Evolutionary conservation across 2,888 invertebrate species (phyloP).

Genomic region (Epirrhoe tristata): DNA sequence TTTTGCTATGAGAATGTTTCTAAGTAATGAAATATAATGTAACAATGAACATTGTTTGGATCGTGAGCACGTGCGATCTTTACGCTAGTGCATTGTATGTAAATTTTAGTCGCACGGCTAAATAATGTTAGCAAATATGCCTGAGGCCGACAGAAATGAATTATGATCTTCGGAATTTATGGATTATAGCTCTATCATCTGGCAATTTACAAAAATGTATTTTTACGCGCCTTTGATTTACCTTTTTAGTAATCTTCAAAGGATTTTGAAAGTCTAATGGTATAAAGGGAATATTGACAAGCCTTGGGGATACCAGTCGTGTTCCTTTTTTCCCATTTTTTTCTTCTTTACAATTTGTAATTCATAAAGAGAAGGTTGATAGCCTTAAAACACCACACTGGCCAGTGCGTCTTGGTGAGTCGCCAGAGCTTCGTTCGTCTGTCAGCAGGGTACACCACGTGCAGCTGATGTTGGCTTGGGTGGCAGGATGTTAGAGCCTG

Average conservation of each 20-base stretch:
- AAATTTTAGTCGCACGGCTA: constrained; percentile 67
- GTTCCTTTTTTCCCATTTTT: background rate
- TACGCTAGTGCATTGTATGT: constrained; percentile 74
- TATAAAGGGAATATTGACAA: background rate
- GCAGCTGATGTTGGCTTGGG: too few relatives aligned
- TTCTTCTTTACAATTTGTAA: background rate
- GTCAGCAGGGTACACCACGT: too few relatives aligned
- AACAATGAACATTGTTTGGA: constrained; percentile 76
- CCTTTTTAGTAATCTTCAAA: background rate
- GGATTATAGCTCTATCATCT: constrained; percentile 1
- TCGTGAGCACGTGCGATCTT: constrained; percentile 76
- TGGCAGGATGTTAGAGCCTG: too few relatives aligned
- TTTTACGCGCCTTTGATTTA: background rate
- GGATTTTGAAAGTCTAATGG: background rate
- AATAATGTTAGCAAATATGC: constrained; percentile 44
- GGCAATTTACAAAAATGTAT: background rate
- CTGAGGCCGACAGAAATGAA: constrained; percentile 29
- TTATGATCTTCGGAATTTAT: constrained; percentile 24
- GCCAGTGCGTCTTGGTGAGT: too few relatives aligned
- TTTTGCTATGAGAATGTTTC: constrained; percentile 52
- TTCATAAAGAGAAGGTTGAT: background rate
- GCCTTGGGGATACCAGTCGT: background rate
- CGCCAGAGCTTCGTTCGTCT: too few relatives aligned
- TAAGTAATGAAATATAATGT: constrained; percentile 54
- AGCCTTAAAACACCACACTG: too few relatives aligned